A percentile compares a stretch with the other conserved stretches of the same genome.
phyloP scores from a whole-genome alignment of 2,113 vertebrate species.

The Leucoraja erinaceus region DNA sequence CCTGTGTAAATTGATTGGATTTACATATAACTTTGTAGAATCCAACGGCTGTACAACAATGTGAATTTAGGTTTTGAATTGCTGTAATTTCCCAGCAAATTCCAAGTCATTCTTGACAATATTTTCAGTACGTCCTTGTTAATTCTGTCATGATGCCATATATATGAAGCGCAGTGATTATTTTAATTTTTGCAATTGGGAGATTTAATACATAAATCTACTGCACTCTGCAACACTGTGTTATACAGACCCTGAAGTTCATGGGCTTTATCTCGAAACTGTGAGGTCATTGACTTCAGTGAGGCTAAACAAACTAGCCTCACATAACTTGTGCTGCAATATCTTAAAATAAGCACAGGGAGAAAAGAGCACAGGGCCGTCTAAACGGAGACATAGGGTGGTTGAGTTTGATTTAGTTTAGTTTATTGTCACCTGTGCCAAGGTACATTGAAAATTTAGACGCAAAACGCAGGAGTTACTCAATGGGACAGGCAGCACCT shows the following conservation, averaged over 20 bases:
- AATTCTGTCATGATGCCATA: neutral
- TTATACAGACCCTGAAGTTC: neutral
- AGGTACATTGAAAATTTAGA: too few species aligned
- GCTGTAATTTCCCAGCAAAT: neutral
- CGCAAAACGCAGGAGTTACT: too few species aligned
- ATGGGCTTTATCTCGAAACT: neutral
- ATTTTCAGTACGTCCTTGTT: neutral
- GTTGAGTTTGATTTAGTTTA: too few species aligned
- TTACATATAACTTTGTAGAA: neutral
- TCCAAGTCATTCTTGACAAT: neutral
- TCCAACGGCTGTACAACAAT: neutral
- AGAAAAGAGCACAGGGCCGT: neutral
- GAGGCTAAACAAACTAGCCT: neutral
- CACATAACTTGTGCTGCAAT: neutral
- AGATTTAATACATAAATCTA: neutral
- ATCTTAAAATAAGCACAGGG: neutral
- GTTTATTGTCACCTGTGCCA: too few species aligned
- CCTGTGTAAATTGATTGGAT: neutral
- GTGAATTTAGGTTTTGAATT: neutral
- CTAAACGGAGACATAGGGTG: too few species aligned
- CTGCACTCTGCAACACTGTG: neutral
- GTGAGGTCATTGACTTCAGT: neutral
- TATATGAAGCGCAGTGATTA: neutral
- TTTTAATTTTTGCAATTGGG: neutral
- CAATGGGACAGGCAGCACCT: too few species aligned